These are phyloP conservation scores for Adrianichthys oophorus DNA, from an alignment of 2,797 vertebrate species.

Conservation along the genomic window DNA sequence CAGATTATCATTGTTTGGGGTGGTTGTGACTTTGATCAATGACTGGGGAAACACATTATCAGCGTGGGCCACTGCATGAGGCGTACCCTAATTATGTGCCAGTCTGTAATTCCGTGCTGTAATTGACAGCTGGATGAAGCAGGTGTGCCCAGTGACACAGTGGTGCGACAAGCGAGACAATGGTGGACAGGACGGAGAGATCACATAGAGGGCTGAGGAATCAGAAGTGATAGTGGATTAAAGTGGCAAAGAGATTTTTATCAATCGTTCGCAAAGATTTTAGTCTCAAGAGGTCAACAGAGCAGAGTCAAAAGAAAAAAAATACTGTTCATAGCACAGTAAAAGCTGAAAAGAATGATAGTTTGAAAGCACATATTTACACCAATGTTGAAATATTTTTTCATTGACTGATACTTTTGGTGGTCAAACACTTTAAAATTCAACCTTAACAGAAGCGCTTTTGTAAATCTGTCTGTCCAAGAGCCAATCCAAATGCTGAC, in stretches of 20 bases:
- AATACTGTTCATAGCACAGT: not conserved
- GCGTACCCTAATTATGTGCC: slow-evolving; percentile 73
- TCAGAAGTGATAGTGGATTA: slow-evolving; percentile 12
- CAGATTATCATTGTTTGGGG: slow-evolving; percentile 34
- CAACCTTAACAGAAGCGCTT: too few relatives aligned
- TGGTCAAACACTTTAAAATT: too few relatives aligned
- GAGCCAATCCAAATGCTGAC: too few relatives aligned
- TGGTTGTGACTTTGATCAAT: slow-evolving; percentile 83
- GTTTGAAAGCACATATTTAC: too few relatives aligned
- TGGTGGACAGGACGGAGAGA: slow-evolving; percentile 50
- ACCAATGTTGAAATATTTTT: too few relatives aligned
- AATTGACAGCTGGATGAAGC: slow-evolving; percentile 81
- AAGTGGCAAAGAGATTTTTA: slow-evolving; percentile 15
- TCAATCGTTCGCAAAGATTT: slow-evolving; percentile 3
- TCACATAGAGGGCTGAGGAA: slow-evolving; percentile 34
- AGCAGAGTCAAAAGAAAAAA: not conserved
- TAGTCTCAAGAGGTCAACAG: not conserved
- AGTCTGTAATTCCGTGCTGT: slow-evolving; percentile 70
- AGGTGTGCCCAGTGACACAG: slow-evolving; percentile 76
- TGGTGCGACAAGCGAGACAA: slow-evolving; percentile 41
- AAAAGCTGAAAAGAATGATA: too few relatives aligned
- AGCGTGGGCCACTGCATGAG: slow-evolving; percentile 64
- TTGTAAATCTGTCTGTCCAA: too few relatives aligned
- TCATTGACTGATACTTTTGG: too few relatives aligned
- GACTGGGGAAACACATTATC: slow-evolving; percentile 80